Evolutionary conservation across 2,888 invertebrate genomes (phyloP), one percentile per base, ranked within the genome.

Genomic region (Macropis europaea): DNA sequence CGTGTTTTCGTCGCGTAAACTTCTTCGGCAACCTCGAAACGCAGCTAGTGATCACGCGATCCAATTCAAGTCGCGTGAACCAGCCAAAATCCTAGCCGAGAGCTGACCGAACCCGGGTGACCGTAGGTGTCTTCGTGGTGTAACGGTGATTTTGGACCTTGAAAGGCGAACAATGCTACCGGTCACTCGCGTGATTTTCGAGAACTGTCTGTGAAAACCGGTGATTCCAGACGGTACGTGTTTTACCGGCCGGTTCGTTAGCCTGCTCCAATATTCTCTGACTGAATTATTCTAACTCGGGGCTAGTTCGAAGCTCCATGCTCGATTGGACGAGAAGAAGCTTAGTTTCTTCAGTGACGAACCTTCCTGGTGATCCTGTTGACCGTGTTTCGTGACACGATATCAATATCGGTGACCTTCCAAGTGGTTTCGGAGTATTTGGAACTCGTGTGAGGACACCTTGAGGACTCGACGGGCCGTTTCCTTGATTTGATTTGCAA

Each of bases 1-100:
- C 68, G 66, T 45, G 68, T 43, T 52, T 52, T 52, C 50, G 15
- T 3, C 7, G 30, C 32, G 43, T 56, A 48, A 42, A 42, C 3
- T 9, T 1, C 43, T 56, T 62, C 38, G 7, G 13, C 40, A 36
- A 43, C 26, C 53, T 42, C 30, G 45, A 53, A 45, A 53, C 53
- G 9, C 32, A 5, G 38, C 1, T 2, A 13, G 4, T 0, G 24
- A 11, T 40, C 66, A 60, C 52, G 66, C 66, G 52, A 66, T 52
- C 13, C 13, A n/a, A n/a, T n/a, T n/a, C n/a, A n/a, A n/a, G n/a
- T n/a, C n/a, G n/a, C n/a, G n/a, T 4, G 30, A 4, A 30, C 30
- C 7, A 30, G 30, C n/a, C n/a, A 30, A 30, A 30, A 30, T 30
- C 30, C 30, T n/a, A n/a, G n/a, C n/a, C n/a, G n/a, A n/a, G n/a